Evolutionary conservation across 2,797 vertebrate genomes (phyloP).

Genomic region (Poecilia picta): DNA sequence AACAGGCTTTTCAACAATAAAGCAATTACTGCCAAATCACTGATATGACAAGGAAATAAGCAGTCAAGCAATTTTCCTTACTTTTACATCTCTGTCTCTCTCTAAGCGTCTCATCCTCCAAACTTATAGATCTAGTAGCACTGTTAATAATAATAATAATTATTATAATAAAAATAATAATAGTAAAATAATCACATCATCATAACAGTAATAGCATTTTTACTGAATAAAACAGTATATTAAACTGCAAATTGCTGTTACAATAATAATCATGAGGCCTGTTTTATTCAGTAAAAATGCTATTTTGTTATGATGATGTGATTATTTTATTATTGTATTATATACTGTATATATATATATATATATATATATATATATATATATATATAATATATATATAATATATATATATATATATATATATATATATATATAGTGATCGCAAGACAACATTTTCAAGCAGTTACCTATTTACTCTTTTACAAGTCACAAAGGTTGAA

Average conservation of each 20-base stretch:
- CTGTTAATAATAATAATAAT: neutral
- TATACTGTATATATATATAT: no score
- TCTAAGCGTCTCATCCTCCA: neutral
- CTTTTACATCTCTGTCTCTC: neutral
- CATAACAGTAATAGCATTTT: neutral
- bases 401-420: no score
- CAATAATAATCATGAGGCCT: no score
- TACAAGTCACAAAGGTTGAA: constrained; percentile 17
- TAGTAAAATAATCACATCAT: neutral
- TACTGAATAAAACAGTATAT: neutral
- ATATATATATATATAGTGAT: neutral
- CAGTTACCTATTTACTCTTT: constrained; percentile 17
- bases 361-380: no score
- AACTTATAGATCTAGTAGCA: neutral
- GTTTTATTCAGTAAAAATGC: no score
- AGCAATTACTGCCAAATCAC: neutral
- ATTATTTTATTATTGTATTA: no score
- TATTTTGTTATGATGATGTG: no score
- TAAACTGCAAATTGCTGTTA: no score
- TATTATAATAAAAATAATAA: neutral
- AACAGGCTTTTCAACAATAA: neutral
- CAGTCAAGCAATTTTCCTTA: neutral
- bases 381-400: no score
- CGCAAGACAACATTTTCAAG: neutral
- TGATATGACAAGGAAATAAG: neutral